Base-by-base conservation (phyloP, 2,888 invertebrate genomes). In the Plemyria rubiginata region DNA sequence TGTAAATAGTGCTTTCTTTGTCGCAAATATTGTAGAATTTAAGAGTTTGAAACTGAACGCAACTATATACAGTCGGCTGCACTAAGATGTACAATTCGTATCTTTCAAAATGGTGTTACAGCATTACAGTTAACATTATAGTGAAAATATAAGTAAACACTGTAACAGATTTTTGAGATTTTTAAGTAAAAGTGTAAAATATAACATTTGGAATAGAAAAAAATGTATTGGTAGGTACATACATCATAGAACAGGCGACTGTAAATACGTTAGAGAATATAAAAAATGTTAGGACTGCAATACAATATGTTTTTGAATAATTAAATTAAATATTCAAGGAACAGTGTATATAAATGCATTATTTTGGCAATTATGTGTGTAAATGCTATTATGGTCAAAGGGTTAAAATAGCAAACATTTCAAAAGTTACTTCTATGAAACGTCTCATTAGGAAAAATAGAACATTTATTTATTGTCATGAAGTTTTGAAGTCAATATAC, bases 391-490 rank as follows among this genome's bases (percentile, higher is more conserved):
- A 52, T 13, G n/a, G 22, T 40, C 36, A 70, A 71, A 65, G 71
- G 70, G 72, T 52, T 55, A 64, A 58, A 74, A 65, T 64, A 60
- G 53, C 68, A 38, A 9, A 69, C 38, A 56, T 57, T 60, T 61
- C 0, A 38, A 38, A 38, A 64, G 51, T 65, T 68, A 41, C 62
- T 59, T 43, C 62, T 68, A 65, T 67, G 70, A 62, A 67, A 67
- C 53, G 68, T 68, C 65, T 54, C 69, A 67, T 67, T 82, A 81
- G 82, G 84, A 83, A 85, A 89, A 87, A 90, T 88, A 88, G 78
- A 84, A 78, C 72, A 76, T 81, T 80, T 82, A 84, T 78, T 90
- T 92, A 92, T 91, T 92, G 91, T 91, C 91, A 91, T 87, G 86
- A 85, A 85, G 79, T 77, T 85, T 78, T 81, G 74, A 80, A 80